Evolutionary conservation across 1,140 invertebrate genomes (phyloP), one percentile per base, ranked within the genome.

Genomic region (Tribolium madens): DNA sequence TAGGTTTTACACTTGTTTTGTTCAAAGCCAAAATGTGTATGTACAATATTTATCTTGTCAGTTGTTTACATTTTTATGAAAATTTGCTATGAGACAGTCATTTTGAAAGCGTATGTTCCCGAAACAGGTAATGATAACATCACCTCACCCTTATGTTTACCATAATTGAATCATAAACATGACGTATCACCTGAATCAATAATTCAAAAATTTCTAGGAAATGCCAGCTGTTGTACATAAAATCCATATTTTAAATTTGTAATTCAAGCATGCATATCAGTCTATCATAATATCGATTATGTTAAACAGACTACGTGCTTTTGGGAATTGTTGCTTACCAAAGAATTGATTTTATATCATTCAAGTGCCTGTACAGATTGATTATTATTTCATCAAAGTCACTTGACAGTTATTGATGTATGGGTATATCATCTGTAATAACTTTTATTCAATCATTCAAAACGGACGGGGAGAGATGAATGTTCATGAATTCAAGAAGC

Each of bases 91-190:
- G 21, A 64, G 26, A 26, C 57, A 14, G 57, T 26, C 57, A 64
- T 64, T 31, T 64, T 64, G 21, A 33, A 31, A 64, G 57, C 31
- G 31, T 13, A 64, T 26, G 33, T 10, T 33, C 18, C 17, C 31
- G 17, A 64, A 64, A 64, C 57, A 64, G 21, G 26, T 64, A 64
- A 64, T 33, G 57, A 64, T 64, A 64, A 64, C 57, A 64, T 64
- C 57, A 64, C 57, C 57, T 64, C 57, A 12, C 57, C 57, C 57
- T 64, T 33, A 6, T 64, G 21, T 64, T 64, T 64, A 64, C 57
- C 57, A 64, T 64, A 64, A 64, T 33, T 64, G 57, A 64, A 64
- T 64, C 57, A 26, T 64, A 64, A 64, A 64, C 57, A 64, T 12
- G 57, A 64, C 31, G 57, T 64, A 31, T 26, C 7, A 33, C 9